phyloP scores from a whole-genome alignment of 2,888 invertebrate genomes.

The Aleiodes testaceus region DNA sequence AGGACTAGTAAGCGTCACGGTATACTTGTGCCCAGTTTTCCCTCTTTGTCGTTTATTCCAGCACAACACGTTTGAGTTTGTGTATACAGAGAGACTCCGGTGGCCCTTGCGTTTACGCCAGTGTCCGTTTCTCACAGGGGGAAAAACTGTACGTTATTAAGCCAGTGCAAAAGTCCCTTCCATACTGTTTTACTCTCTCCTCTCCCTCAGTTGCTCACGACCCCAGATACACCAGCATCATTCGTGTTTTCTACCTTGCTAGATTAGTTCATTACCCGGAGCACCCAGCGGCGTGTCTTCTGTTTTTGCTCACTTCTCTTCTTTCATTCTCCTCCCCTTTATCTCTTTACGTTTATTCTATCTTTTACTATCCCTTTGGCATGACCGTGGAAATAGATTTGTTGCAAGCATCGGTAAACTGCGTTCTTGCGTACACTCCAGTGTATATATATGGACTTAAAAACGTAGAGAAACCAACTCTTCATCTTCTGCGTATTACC shows the following conservation, averaged over 20 bases:
- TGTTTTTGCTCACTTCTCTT: conserved; percentile 62
- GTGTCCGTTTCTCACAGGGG: conserved; percentile 48
- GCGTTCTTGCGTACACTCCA: conserved; percentile 53
- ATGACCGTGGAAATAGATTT: conserved; percentile 67
- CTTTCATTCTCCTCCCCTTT: background rate
- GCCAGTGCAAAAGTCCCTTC: conserved; percentile 61
- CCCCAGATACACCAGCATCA: conserved; percentile 20
- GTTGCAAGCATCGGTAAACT: conserved; percentile 62
- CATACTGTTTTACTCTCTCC: conserved; percentile 47
- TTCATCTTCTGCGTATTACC: conserved; percentile 35
- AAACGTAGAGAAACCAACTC: conserved; percentile 20
- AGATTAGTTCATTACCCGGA: conserved; percentile 71
- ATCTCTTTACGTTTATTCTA: background rate
- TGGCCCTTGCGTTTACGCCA: conserved; percentile 54
- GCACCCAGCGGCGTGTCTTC: conserved; percentile 60
- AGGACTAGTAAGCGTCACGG: conserved; percentile 43
- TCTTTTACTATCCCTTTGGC: background rate
- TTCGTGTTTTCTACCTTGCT: conserved; percentile 52
- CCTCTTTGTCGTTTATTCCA: conserved; percentile 26
- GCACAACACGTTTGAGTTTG: conserved; percentile 27
- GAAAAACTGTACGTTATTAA: conserved; percentile 70
- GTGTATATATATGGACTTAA: background rate
- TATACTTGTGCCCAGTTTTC: conserved; percentile 37
- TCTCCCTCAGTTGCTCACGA: conserved; percentile 36
- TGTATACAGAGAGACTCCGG: background rate